Evolutionary conservation across 2,888 invertebrate species (phyloP).

Genomic region (Apotomis turbidana): DNA sequence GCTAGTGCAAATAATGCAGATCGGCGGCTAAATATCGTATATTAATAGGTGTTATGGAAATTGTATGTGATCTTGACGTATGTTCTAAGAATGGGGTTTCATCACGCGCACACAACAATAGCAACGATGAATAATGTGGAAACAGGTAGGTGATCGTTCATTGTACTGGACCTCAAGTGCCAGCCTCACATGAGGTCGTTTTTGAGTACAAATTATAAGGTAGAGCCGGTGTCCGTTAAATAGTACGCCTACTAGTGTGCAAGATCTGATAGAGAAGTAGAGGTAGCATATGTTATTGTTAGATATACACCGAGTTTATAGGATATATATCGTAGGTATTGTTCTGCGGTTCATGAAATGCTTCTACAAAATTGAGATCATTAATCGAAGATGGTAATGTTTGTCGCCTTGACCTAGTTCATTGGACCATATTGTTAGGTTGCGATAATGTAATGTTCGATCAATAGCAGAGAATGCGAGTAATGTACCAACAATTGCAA

Average conservation of each 20-base stretch:
- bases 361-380: slow-evolving; percentile 20
- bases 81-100: slow-evolving; percentile 63
- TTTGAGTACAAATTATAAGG: slow-evolving; percentile 28
- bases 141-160: slow-evolving; percentile 37
- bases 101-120: slow-evolving; percentile 58
- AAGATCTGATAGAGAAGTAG: slow-evolving; percentile 22
- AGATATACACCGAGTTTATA: not conserved
- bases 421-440: slow-evolving; percentile 44
- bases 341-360: slow-evolving; percentile 20
- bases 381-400: slow-evolving; percentile 35
- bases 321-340: slow-evolving; percentile 14
- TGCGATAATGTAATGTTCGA: slow-evolving; percentile 9
- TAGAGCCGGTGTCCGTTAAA: slow-evolving; percentile 2
- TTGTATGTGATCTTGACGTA: slow-evolving; percentile 51
- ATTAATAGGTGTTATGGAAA: slow-evolving; percentile 52
- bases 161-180: slow-evolving; percentile 32
- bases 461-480: slow-evolving; percentile 45
- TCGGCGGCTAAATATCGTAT: slow-evolving; percentile 47
- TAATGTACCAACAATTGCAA: slow-evolving; percentile 44
- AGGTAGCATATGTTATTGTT: slow-evolving; percentile 20
- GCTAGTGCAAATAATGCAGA: slow-evolving; percentile 34
- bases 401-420: slow-evolving; percentile 51
- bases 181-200: slow-evolving; percentile 22
- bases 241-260: slow-evolving; percentile 16
- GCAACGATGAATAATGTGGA: slow-evolving; percentile 44